A percentile compares a stretch with the other conserved stretches of the same genome.
Conservation (phyloP, 2,888 invertebrate species). For the Shargacucullia verbasci region DNA sequence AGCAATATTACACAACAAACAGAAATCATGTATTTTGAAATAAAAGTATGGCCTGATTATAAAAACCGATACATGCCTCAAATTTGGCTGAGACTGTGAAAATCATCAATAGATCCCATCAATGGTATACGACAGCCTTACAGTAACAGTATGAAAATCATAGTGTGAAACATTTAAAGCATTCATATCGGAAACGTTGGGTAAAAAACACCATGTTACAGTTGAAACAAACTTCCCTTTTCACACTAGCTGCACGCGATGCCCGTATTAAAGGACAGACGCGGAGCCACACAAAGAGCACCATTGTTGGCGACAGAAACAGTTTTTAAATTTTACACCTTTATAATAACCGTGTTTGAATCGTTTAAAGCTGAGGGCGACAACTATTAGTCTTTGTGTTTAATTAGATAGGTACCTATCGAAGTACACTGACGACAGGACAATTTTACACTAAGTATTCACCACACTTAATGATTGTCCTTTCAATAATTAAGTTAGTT, state of each 20-base stretch:
- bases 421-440: conserved; percentile 15
- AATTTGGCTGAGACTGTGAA: no score
- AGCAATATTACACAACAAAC: no score
- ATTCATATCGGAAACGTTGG: conserved; percentile 28
- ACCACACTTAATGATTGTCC: conserved; percentile 5
- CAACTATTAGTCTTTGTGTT: conserved; percentile 15
- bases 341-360: conserved; percentile 46
- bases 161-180: conserved; percentile 27
- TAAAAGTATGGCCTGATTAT: no score
- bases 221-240: conserved; percentile 59
- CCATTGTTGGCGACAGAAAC: conserved; percentile 34
- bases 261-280: conserved; percentile 60
- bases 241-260: conserved; percentile 68
- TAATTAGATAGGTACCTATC: conserved; percentile 28
- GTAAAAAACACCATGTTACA: conserved; percentile 52
- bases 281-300: conserved; percentile 33
- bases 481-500: neutral
- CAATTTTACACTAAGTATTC: conserved; percentile 4
- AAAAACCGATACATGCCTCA: no score
- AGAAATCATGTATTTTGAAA: no score
- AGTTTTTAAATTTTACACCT: conserved; percentile 40
- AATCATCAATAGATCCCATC: no score
- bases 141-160: conserved; percentile 21
- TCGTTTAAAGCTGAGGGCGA: conserved; percentile 21
- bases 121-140: no score